Percentiles rank a stretch among this genome's conserved stretches.
Evolutionary conservation across 2,888 invertebrate species (phyloP).

Genomic region (Amiota minor): DNA sequence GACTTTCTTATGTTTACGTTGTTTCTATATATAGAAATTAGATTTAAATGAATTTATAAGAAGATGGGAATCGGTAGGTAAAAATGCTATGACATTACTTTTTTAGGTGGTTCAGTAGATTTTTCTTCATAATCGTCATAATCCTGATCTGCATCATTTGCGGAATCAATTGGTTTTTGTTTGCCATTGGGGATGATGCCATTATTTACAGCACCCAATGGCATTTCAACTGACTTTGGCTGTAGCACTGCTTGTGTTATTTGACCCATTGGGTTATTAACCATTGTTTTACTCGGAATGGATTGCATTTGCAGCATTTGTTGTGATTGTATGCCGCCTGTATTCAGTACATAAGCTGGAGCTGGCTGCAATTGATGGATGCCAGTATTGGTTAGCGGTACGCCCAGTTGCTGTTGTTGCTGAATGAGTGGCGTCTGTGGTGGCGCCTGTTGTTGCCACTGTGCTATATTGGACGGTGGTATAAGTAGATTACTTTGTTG

Average conservation of each 20-base stretch:
- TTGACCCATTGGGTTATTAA: neutral
- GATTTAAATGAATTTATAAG: neutral
- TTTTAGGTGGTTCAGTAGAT: constrained; percentile 69
- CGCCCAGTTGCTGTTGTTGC: constrained; percentile 25
- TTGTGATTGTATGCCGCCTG: constrained; percentile 31
- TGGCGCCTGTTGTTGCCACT: constrained; percentile 1
- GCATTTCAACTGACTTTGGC: neutral
- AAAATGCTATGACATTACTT: constrained; percentile 47
- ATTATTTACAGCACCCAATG: constrained; percentile 46
- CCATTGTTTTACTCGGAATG: constrained; percentile 39
- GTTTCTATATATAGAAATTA: constrained; percentile 51
- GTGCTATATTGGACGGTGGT: constrained; percentile 16
- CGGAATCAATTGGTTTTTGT: constrained; percentile 38
- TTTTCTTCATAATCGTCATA: constrained; percentile 67
- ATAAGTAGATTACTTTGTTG: constrained; percentile 35
- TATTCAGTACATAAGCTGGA: constrained; percentile 35
- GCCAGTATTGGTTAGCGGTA: neutral
- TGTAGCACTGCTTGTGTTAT: constrained; percentile 30
- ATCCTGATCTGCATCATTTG: constrained; percentile 48
- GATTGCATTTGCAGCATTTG: constrained; percentile 36
- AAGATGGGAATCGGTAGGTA: too few species aligned
- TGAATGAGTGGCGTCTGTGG: constrained; percentile 9
- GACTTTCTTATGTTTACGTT: constrained; percentile 64
- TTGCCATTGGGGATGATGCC: constrained; percentile 48
- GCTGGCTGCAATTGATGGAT: constrained; percentile 17